phyloP scores from a whole-genome alignment of 1,140 invertebrate genomes.

The Neodiprion virginianus region DNA sequence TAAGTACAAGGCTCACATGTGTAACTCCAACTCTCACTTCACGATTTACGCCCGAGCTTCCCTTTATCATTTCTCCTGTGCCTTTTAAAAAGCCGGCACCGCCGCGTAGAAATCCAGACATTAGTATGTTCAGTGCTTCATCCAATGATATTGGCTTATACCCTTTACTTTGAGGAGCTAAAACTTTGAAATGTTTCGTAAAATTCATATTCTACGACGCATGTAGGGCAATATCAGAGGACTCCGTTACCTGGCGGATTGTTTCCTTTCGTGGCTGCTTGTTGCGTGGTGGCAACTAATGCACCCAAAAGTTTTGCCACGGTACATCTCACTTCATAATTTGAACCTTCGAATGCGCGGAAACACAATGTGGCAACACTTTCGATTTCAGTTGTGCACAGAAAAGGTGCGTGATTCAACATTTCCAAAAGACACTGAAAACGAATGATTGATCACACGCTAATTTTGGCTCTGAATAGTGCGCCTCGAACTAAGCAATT shows the following conservation, averaged over 20 bases:
- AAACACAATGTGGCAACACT: conserved; percentile 89
- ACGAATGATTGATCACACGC: conserved; percentile 22
- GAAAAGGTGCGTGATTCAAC: conserved; percentile 86
- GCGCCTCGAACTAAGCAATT: no score
- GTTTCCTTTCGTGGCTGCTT: conserved; percentile 53
- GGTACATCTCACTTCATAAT: conserved; percentile 92
- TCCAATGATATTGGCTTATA: conserved; percentile 80
- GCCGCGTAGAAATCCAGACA: conserved; percentile 94
- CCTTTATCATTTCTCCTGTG: conserved; percentile 95
- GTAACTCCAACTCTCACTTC: conserved; percentile 96
- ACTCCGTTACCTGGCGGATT: conserved; percentile 60
- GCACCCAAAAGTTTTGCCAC: conserved; percentile 91
- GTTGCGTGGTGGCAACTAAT: conserved; percentile 85
- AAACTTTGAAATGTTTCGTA: conserved; percentile 30
- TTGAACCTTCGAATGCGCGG: conserved; percentile 90
- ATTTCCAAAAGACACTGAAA: conserved; percentile 85
- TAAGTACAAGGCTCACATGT: conserved; percentile 70
- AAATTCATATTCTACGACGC: no score
- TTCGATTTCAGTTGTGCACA: conserved; percentile 90
- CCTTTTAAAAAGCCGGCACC: conserved; percentile 95
- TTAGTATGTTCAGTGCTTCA: conserved; percentile 89
- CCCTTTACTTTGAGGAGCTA: conserved; percentile 65
- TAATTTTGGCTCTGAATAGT: background rate
- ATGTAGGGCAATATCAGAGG: conserved; percentile 35
- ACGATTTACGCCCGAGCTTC: conserved; percentile 87